Conservation (phyloP, 1,140 invertebrate species). For the Riptortus pedestris region DNA sequence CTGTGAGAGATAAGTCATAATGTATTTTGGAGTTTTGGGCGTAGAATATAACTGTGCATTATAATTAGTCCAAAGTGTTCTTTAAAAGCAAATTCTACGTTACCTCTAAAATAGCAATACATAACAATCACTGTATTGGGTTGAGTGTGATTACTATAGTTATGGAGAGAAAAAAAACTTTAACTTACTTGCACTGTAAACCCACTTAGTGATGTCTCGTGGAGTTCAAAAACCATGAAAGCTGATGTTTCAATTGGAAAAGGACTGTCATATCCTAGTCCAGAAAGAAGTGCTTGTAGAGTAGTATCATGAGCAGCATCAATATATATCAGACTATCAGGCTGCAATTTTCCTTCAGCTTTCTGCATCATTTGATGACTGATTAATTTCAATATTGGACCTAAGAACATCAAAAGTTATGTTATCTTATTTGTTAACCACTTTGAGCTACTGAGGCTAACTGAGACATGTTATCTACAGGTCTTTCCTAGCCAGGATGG, state of each 20-base stretch:
- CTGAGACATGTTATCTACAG: too few relatives aligned
- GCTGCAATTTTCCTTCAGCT: slow-evolving; percentile 36
- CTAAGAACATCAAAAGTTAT: slow-evolving; percentile 36
- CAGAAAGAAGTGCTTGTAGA: slow-evolving; percentile 6
- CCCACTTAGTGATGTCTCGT: slow-evolving; percentile 13
- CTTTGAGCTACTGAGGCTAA: too few relatives aligned
- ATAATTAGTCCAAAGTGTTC: too few relatives aligned
- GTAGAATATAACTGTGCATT: too few relatives aligned
- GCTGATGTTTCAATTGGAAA: slow-evolving; percentile 23
- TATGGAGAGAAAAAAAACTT: too few relatives aligned
- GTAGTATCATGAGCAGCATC: slow-evolving; percentile 76
- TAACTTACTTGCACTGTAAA: slow-evolving; percentile 16
- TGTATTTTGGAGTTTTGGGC: too few relatives aligned
- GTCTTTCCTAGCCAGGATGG: too few relatives aligned
- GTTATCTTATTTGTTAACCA: neutral
- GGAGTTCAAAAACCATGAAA: slow-evolving; percentile 24
- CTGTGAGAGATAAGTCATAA: too few relatives aligned
- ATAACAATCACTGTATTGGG: too few relatives aligned
- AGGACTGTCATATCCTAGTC: neutral
- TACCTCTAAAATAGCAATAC: too few relatives aligned
- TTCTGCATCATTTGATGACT: slow-evolving; percentile 45
- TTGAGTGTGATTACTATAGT: too few relatives aligned
- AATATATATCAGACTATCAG: slow-evolving; percentile 52
- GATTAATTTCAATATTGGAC: slow-evolving; percentile 54
- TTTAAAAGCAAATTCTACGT: too few relatives aligned